Conservation (phyloP, 2,888 invertebrate species). For the Stenichneumon culpator region DNA sequence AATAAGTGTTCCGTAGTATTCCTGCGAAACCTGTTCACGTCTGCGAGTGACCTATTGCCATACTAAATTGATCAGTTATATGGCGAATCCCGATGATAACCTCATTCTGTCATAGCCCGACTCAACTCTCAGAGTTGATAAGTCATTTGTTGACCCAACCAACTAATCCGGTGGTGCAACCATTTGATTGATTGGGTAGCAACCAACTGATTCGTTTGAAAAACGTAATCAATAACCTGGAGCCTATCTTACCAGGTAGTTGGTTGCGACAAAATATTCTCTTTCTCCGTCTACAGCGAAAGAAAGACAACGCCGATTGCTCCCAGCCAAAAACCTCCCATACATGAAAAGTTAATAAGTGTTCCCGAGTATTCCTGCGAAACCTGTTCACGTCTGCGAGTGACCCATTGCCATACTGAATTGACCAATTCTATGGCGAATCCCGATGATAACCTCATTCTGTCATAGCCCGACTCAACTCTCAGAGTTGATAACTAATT, state of each 20-base stretch:
- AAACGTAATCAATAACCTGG: too few species aligned
- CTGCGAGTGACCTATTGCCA: background rate
- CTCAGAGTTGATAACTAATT: too few species aligned
- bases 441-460: background rate
- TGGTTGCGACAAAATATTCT: background rate
- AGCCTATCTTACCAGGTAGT: too few species aligned
- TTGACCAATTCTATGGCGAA: background rate
- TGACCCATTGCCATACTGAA: background rate
- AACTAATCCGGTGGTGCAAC: too few species aligned
- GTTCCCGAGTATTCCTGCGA: background rate
- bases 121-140: background rate
- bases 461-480: background rate
- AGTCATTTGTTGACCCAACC: too few species aligned
- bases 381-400: background rate
- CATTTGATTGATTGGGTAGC: too few species aligned
- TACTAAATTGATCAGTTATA: background rate
- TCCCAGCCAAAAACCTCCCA: background rate
- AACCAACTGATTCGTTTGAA: too few species aligned
- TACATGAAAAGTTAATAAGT: background rate
- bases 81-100: background rate
- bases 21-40: background rate
- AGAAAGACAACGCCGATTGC: background rate
- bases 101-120: background rate
- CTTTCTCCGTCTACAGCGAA: background rate
- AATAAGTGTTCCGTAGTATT: background rate